phyloP scores from a whole-genome alignment of 1,140 invertebrate genomes.

The Zaprionus lachaisei region DNA sequence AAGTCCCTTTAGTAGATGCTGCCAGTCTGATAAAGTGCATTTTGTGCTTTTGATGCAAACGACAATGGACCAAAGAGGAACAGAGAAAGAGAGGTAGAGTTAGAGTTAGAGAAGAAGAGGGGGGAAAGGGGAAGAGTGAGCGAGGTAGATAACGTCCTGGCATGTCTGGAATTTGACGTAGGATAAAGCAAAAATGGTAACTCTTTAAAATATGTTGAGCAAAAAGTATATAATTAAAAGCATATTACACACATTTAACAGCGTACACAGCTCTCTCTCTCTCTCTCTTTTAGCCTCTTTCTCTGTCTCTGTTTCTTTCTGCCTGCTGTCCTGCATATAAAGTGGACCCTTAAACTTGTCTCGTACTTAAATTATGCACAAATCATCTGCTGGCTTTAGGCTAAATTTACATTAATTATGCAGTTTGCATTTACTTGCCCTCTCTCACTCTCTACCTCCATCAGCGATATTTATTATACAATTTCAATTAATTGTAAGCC shows the following conservation, averaged over 20 bases:
- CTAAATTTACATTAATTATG: conserved; percentile 65
- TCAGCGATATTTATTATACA: conserved; percentile 39
- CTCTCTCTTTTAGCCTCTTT: not conserved
- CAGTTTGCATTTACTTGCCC: conserved; percentile 46
- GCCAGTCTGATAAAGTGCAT: conserved; percentile 69
- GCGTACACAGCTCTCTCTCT: not conserved
- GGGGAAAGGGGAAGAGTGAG: not conserved
- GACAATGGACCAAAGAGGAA: conserved; percentile 18
- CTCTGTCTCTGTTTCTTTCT: not conserved
- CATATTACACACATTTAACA: conserved; percentile 38
- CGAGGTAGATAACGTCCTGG: not conserved
- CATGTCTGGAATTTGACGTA: not conserved
- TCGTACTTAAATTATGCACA: conserved; percentile 56
- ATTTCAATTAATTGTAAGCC: conserved; percentile 80
- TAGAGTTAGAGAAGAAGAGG: not conserved
- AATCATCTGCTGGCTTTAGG: conserved; percentile 57
- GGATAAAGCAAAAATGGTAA: not conserved
- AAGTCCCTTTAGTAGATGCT: conserved; percentile 58
- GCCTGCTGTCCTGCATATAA: conserved; percentile 39
- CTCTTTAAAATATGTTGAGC: conserved; percentile 5
- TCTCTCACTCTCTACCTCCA: not conserved
- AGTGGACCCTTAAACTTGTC: conserved; percentile 21
- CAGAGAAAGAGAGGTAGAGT: not conserved
- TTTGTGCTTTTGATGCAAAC: conserved; percentile 55
- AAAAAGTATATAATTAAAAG: conserved; percentile 67